These are phyloP conservation scores for Coremacera marginata DNA, from an alignment of 2,888 invertebrate species.

Conservation along the genomic window DNA sequence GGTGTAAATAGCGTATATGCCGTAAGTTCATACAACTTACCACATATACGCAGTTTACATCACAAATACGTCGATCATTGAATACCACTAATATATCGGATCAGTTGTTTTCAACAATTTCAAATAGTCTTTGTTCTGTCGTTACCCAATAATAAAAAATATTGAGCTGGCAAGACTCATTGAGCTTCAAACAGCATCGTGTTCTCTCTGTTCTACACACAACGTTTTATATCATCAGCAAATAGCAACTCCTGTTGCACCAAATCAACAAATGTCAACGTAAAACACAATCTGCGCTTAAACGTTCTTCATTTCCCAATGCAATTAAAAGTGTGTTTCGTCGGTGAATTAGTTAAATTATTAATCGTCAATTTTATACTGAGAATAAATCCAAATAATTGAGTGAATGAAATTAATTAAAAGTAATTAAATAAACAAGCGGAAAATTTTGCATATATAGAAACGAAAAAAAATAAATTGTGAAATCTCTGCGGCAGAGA, in stretches of 20 bases:
- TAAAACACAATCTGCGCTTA: background rate
- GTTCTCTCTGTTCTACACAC: too few relatives aligned
- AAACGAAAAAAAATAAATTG: background rate
- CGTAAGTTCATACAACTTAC: too few relatives aligned
- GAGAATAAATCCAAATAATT: background rate
- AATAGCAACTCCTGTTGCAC: background rate
- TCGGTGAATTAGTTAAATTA: background rate
- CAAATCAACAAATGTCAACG: slow-evolving; percentile 7
- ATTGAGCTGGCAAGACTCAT: too few relatives aligned
- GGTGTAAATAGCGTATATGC: too few relatives aligned
- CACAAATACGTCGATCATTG: too few relatives aligned
- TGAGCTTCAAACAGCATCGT: too few relatives aligned
- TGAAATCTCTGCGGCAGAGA: background rate
- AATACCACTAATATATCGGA: too few relatives aligned
- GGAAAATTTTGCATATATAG: background rate
- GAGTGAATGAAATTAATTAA: background rate
- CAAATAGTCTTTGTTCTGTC: too few relatives aligned
- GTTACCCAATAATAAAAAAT: too few relatives aligned
- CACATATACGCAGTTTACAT: too few relatives aligned
- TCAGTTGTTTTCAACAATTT: too few relatives aligned
- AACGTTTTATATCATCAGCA: too few relatives aligned
- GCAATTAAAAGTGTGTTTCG: slow-evolving; percentile 1
- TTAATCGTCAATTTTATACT: background rate
- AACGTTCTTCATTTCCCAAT: slow-evolving; percentile 3
- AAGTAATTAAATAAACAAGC: background rate